phyloP scores from a whole-genome alignment of 2,888 invertebrate genomes.

The Phlogophora meticulosa region DNA sequence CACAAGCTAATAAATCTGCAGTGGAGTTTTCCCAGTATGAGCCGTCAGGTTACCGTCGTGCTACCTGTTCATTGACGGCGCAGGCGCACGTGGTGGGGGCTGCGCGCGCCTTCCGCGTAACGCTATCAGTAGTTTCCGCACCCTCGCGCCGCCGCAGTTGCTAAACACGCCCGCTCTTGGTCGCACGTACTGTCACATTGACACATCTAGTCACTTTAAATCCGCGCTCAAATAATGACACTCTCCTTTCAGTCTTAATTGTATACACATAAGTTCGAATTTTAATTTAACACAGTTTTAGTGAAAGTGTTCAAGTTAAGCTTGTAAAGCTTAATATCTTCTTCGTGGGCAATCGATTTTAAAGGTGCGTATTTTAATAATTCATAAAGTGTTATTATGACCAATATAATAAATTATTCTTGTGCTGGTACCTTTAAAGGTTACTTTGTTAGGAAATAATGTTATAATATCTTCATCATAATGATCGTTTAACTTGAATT shows the following conservation, averaged over 20 bases:
- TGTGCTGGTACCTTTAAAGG: constrained; percentile 48
- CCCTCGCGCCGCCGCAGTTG: constrained; percentile 88
- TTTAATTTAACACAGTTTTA: constrained; percentile 58
- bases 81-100: constrained; percentile 85
- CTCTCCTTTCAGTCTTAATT: constrained; percentile 62
- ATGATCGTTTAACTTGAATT: constrained; percentile 49
- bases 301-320: constrained; percentile 69
- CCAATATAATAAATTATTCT: constrained; percentile 60
- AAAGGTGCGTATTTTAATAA: constrained; percentile 74
- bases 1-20: constrained; percentile 63
- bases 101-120: constrained; percentile 89
- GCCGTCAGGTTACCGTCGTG: constrained; percentile 80
- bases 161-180: constrained; percentile 89
- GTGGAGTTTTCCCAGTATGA: constrained; percentile 71
- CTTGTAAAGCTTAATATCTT: constrained; percentile 66
- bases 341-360: constrained; percentile 67
- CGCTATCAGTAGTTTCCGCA: constrained; percentile 90
- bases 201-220: constrained; percentile 82
- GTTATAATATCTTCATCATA: constrained; percentile 53
- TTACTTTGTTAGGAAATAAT: constrained; percentile 59
- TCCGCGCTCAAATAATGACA: constrained; percentile 69
- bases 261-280: constrained; percentile 59
- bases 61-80: constrained; percentile 87
- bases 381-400: constrained; percentile 60
- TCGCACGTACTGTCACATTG: constrained; percentile 85